Conservation (phyloP, 2,113 vertebrate species). For the Oceanodroma tethys region DNA sequence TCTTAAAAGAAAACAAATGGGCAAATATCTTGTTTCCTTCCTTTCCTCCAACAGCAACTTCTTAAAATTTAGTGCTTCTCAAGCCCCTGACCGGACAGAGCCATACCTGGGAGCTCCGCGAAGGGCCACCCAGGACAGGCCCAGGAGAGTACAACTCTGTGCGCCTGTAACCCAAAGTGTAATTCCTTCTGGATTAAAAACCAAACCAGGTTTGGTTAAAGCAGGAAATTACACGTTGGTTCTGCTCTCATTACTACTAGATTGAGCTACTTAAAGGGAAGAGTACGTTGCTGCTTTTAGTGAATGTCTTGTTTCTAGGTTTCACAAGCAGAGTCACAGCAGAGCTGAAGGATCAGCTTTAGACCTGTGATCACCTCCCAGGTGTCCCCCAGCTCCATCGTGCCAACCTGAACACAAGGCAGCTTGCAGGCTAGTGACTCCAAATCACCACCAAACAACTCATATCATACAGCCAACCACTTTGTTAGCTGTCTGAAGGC, state of each 20-base stretch:
- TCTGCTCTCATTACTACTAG: neutral
- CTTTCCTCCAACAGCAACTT: neutral
- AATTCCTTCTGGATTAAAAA: neutral
- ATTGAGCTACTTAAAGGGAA: neutral
- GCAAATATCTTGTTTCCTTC: neutral
- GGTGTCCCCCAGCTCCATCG: neutral
- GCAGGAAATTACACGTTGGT: accelerated
- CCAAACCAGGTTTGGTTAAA: neutral
- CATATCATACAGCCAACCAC: neutral
- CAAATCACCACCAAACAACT: neutral
- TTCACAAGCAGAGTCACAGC: neutral
- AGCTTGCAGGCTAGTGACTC: neutral
- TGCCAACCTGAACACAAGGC: neutral
- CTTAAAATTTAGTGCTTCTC: neutral
- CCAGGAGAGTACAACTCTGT: neutral
- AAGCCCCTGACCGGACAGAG: neutral
- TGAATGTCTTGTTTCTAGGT: neutral
- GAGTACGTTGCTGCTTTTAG: neutral
- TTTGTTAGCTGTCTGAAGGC: neutral
- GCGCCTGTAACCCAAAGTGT: neutral
- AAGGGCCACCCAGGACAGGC: neutral
- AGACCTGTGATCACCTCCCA: neutral
- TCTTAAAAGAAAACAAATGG: neutral
- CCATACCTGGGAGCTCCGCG: accelerated
- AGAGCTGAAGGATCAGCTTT: neutral